Evolutionary conservation across 2,888 invertebrate genomes (phyloP).

Genomic region (Ichneumoninae sp.): DNA sequence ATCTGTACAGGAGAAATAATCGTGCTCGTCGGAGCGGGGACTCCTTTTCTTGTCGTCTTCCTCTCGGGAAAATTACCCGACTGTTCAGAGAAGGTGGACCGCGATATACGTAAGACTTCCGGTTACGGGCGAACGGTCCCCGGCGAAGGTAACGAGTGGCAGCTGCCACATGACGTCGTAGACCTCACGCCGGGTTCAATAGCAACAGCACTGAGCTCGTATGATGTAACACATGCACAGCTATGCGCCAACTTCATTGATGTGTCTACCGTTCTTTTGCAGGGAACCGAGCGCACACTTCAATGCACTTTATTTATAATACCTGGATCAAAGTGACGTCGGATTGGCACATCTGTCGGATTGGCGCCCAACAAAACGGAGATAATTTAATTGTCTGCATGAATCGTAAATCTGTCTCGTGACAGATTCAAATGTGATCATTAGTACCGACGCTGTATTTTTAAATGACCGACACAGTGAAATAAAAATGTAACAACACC

Average conservation of each 20-base stretch:
- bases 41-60: constrained; percentile 44
- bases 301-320: neutral
- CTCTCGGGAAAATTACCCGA: constrained; percentile 38
- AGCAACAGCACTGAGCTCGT: constrained; percentile 35
- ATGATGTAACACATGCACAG: constrained; percentile 37
- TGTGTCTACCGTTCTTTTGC: constrained; percentile 11
- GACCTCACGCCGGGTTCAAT: constrained; percentile 55
- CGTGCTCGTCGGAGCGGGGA: constrained; percentile 33
- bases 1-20: constrained; percentile 12
- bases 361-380: neutral
- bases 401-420: constrained; percentile 11
- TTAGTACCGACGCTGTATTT: neutral
- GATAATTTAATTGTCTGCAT: neutral
- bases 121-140: constrained; percentile 72
- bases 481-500: neutral
- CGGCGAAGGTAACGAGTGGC: constrained; percentile 73
- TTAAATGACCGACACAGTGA: neutral
- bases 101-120: constrained; percentile 67
- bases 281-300: neutral
- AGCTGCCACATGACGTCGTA: constrained; percentile 72
- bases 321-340: neutral
- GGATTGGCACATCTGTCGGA: neutral
- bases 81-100: constrained; percentile 27
- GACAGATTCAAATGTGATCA: neutral
- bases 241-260: constrained; percentile 29